Base-by-base conservation (phyloP, 2,797 vertebrate genomes). In the Anabacerthia variegaticeps region DNA sequence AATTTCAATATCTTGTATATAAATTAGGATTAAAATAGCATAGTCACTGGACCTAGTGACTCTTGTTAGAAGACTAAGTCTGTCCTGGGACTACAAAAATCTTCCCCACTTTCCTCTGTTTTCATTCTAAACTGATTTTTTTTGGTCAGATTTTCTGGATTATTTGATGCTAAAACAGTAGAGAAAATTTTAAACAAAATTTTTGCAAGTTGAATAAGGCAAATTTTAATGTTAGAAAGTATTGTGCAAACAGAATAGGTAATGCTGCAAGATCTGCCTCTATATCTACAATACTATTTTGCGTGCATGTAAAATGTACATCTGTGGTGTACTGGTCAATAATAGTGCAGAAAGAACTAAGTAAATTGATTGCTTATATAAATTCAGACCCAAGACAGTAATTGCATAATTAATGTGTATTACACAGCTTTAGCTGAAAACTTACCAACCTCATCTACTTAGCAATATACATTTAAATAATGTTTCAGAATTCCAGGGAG, bases 371-470 rank as follows among this genome's bases (percentile, higher is more conserved):
- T 92, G 32, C 41, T 89, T 92, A 24, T 85, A 84, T 65, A 90
- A 66, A 87, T 84, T 94, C 77, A 83, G 59, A 80, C 39, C 44
- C 66, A 84, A 84, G 88, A 96, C 59, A 90, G 79, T 93, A 92
- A 94, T 92, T 93, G 85, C 65, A 79, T 93, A 95, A 96, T 94
- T 96, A 91, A 94, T 95, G 87, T 88, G 91, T 81, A 69, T 93
- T 86, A 36, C 63, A 84, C 18, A 93, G 69, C 58, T 95, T 86
- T 79, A 73, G 54, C 39, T 7, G 48, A 81, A 96, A 94, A 89
- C 41, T 76, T 93, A 75, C 36, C 96, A 91, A 91, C 69, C 48
- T 95, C 93, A 69, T 93, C 93, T 94, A 39, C 68, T 96, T 94
- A 84, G 73, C 62, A 84, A 75, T 88, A 96, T 75, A 76, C 66